A percentile compares a stretch with the other conserved stretches of the same genome.
Conservation (phyloP, 92 coral and sea anemone genomes). For the Hydrozoanthus gracilis region DNA sequence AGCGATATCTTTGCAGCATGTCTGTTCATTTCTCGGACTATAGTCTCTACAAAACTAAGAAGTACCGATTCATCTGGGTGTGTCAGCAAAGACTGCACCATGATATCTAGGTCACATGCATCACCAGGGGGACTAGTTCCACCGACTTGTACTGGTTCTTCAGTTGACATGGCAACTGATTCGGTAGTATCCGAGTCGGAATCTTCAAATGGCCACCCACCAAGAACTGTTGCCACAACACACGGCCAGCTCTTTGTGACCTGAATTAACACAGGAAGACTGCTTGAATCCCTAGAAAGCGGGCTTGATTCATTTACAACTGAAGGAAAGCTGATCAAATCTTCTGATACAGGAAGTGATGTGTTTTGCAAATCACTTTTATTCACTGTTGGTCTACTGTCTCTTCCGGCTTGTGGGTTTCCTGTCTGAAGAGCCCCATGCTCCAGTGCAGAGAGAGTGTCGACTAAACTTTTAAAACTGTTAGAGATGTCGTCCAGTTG, state of each 20-base stretch:
- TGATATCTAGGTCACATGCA: conserved; percentile 71
- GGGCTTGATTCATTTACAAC: conserved; percentile 20
- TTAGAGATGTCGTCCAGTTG: conserved; percentile 89
- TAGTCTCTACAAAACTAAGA: conserved; percentile 76
- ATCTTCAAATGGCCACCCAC: conserved; percentile 61
- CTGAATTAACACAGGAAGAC: conserved; percentile 78
- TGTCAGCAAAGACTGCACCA: conserved; percentile 77
- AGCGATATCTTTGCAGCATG: conserved; percentile 64
- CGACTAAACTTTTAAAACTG: conserved; percentile 81
- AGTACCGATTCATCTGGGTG: conserved; percentile 77
- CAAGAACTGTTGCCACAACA: conserved; percentile 80
- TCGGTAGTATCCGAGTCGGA: conserved; percentile 21
- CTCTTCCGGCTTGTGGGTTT: neutral
- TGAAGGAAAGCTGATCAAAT: conserved; percentile 34
- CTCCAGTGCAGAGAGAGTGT: conserved; percentile 79
- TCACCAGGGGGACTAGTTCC: conserved; percentile 38
- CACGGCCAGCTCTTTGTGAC: conserved; percentile 86
- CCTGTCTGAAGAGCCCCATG: conserved; percentile 32
- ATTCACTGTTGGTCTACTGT: conserved; percentile 15
- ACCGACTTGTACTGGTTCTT: conserved; percentile 36
- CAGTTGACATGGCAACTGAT: conserved; percentile 50
- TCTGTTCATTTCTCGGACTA: conserved; percentile 81
- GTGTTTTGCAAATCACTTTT: conserved; percentile 18
- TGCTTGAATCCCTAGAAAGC: neutral
- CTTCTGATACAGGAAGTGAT: conserved; percentile 17